These are phyloP conservation scores for Cyprinodon variegatus DNA, from an alignment of 2,113 vertebrate genomes.

Conservation along the genomic window DNA sequence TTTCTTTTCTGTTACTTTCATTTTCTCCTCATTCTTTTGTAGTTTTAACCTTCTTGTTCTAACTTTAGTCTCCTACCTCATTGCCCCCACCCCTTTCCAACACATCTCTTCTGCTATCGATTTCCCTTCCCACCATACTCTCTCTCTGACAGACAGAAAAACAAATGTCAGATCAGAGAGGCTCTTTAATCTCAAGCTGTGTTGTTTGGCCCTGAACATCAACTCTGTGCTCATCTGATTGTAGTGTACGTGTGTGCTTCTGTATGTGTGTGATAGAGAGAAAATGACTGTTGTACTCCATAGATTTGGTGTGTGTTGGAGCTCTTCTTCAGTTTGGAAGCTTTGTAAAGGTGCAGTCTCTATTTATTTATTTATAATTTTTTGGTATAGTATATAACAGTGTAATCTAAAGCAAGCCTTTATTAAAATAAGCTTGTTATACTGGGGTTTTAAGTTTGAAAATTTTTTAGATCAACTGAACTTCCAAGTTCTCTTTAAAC, in stretches of 20 bases:
- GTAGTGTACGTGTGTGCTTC: slow-evolving; percentile 4
- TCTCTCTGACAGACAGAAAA: slow-evolving; percentile 75
- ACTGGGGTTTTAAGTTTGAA: neutral
- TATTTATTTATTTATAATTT: neutral
- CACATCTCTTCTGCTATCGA: slow-evolving; percentile 48
- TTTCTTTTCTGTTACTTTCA: neutral
- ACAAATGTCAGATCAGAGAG: slow-evolving; percentile 79
- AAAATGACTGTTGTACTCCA: slow-evolving; percentile 18
- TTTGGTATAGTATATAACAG: neutral
- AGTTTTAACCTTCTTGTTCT: neutral
- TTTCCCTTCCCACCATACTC: slow-evolving; percentile 50
- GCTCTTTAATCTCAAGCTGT: slow-evolving; percentile 77
- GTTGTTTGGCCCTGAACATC: slow-evolving; percentile 72
- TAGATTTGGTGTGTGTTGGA: slow-evolving; percentile 29
- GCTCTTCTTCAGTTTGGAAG: neutral
- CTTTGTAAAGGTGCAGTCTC: neutral
- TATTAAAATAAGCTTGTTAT: neutral
- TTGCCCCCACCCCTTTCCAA: neutral
- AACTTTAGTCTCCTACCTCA: neutral
- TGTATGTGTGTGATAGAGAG: slow-evolving; percentile 13
- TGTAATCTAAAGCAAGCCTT: neutral
- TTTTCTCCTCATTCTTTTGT: too few species aligned
- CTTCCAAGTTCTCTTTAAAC: neutral
- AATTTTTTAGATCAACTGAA: neutral
- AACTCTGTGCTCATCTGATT: slow-evolving; percentile 37